A percentile compares a stretch with the other conserved stretches of the same genome.
Conservation (phyloP, 2,888 invertebrate genomes). For the Theretra japonica region DNA sequence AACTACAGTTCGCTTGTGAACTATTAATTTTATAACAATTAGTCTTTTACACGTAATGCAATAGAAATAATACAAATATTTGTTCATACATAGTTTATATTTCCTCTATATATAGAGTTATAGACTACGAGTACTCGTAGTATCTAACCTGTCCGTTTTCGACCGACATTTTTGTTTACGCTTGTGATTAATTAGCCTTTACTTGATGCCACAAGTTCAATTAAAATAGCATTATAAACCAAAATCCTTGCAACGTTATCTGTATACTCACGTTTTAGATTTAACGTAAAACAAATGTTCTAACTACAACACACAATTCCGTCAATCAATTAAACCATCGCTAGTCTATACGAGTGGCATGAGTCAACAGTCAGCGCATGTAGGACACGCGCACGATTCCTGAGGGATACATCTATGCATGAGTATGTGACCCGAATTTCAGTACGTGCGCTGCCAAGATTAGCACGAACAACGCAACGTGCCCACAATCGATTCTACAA, state of each 20-base stretch:
- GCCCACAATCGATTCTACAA: constrained; percentile 49
- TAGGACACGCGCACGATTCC: constrained; percentile 43
- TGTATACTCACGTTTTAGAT: background rate
- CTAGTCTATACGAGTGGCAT: constrained; percentile 20
- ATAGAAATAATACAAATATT: no score
- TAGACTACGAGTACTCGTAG: no score
- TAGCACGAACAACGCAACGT: constrained; percentile 52
- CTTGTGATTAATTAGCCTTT: no score
- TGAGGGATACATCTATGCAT: constrained; percentile 48
- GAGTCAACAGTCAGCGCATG: constrained; percentile 49
- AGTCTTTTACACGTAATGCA: no score
- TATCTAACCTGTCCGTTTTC: no score
- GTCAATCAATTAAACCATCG: constrained; percentile 20
- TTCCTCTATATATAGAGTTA: no score
- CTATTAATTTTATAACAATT: no score
- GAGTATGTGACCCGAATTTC: constrained; percentile 70
- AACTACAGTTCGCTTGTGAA: no score
- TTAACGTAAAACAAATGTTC: background rate
- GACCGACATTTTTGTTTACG: no score
- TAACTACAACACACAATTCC: background rate
- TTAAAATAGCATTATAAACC: background rate
- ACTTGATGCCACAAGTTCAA: no score
- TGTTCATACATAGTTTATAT: no score
- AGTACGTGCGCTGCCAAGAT: constrained; percentile 66
- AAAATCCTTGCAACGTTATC: background rate